Evolutionary conservation across 1,140 invertebrate genomes (phyloP), one percentile per base, ranked within the genome.

Genomic region (Bathynomus jamesi): DNA sequence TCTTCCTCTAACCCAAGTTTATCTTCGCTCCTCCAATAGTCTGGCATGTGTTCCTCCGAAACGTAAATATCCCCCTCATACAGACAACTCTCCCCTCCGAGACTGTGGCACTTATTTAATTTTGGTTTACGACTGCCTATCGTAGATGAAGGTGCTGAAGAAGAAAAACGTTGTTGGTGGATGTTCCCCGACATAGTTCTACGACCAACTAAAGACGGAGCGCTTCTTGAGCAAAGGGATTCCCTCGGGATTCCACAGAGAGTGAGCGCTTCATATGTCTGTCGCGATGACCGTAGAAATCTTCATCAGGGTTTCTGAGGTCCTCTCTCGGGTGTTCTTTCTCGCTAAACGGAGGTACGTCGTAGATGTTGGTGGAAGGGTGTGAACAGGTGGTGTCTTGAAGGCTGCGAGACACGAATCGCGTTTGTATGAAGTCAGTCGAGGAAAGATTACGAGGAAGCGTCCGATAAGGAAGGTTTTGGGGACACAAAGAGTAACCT

Each of bases 361-460:
- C 40, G 40, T 53, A 53, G 40, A 21, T 53, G 40, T 53, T 53
- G 40, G 13, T 17, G 40, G 40, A 53, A 53, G 40, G 21, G 40
- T 53, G 40, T 17, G 40, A 53, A 53, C 40, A 53, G 40, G 40
- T n/a, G n/a, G n/a, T 53, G 40, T 53, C 40, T 53, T 53, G 40
- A 53, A 53, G 40, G 40, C 40, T 53, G 40, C 40, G 40, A 53
- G 40, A 53, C 40, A 53, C 21, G 40, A 53, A 53, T 53, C 40
- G 40, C 40, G 40, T 53, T 53, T 53, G 40, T 53, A 53, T 53
- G 40, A 53, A 53, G 40, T 53, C 40, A 53, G 40, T 53, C 40
- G 40, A 53, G 40, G 5, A 53, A 53, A 53, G 13, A 53, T 53
- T 53, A 21, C 11, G 21, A 53, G 40, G 40, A 53, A 53, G 40